Evolutionary conservation across 1,140 invertebrate species (phyloP).

Genomic region (Bombyx mori): ASM3026992v2 NC_085125.1:1061501-1062000

Average conservation of each 20-base stretch:
- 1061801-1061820: not conserved
- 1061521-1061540: not conserved
- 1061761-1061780: not conserved
- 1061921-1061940: conserved; percentile 8
- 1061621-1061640: not conserved
- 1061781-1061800: not conserved
- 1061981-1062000: conserved; percentile 5
- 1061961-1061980: not conserved
- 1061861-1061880: not conserved
- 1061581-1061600: not conserved
- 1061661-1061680: conserved; percentile 1
- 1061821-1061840: not conserved
- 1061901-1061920: not conserved
- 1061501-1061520: not conserved
- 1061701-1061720: not conserved
- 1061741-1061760: not conserved
- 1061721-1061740: not conserved
- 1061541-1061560: not conserved
- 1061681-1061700: conserved; percentile 3
- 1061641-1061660: conserved; percentile 1
- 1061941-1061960: conserved; percentile 2
- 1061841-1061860: not conserved
- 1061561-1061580: not conserved
- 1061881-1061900: not conserved
- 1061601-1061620: too few relatives aligned